Evolutionary conservation across 2,113 vertebrate genomes (phyloP).

Genomic region (Cyanoramphus novaezelandiae): DNA sequence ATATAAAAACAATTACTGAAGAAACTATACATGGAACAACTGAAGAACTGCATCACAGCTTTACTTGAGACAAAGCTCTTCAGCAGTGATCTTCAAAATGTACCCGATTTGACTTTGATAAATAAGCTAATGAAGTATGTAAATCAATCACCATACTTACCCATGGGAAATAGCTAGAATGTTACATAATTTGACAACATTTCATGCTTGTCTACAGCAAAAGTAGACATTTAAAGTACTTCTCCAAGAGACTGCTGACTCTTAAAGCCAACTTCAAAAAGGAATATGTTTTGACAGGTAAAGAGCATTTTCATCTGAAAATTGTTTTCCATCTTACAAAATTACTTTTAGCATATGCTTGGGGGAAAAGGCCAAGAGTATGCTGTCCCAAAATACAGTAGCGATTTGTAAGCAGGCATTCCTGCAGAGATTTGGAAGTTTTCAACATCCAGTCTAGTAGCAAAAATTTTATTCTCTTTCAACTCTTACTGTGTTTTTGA

Average conservation of each 20-base stretch:
- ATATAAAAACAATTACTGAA: not conserved
- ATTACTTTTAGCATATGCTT: not conserved
- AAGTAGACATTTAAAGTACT: not conserved
- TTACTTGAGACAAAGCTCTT: not conserved
- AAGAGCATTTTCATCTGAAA: not conserved
- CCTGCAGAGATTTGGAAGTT: not conserved
- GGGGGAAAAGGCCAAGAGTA: not conserved
- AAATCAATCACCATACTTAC: not conserved
- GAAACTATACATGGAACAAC: not conserved
- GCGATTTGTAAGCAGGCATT: constrained; percentile 35
- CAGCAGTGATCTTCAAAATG: not conserved
- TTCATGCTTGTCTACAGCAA: not conserved
- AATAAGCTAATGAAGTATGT: not conserved
- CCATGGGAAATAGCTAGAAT: not conserved
- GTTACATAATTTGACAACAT: not conserved
- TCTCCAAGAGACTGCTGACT: not conserved
- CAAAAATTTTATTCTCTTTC: constrained; percentile 54
- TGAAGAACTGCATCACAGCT: not conserved
- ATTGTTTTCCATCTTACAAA: not conserved
- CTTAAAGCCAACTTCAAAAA: not conserved
- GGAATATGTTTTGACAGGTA: not conserved
- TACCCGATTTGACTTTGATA: not conserved
- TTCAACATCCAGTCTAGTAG: constrained; percentile 29
- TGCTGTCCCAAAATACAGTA: constrained; percentile 13
- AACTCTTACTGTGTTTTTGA: constrained; percentile 68